phyloP scores from a whole-genome alignment of 2,113 vertebrate genomes.

The Chionodraco myersi region DNA sequence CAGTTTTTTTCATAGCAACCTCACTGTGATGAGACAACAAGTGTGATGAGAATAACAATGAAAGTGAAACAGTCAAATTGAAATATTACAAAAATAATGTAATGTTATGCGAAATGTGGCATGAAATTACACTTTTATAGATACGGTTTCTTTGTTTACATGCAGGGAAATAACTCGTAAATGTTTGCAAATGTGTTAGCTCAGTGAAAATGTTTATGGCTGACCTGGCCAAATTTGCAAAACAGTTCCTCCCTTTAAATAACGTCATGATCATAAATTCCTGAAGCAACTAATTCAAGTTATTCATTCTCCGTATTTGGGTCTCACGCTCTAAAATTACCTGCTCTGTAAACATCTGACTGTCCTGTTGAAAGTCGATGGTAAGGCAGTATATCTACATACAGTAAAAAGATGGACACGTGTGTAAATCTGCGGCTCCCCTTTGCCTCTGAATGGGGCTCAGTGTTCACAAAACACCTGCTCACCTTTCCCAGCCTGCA shows the following conservation, averaged over 20 bases:
- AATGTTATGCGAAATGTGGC: not conserved
- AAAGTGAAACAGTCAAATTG: not conserved
- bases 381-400: constrained; percentile 53
- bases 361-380: constrained; percentile 28
- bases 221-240: not conserved
- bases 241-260: not conserved
- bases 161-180: not conserved
- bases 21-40: not conserved
- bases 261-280: constrained; percentile 2
- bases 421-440: constrained; percentile 46
- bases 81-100: not conserved
- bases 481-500: constrained; percentile 43
- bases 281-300: not conserved
- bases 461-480: constrained; percentile 54
- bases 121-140: not conserved
- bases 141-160: not conserved
- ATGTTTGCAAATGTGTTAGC: not conserved
- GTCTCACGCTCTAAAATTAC: constrained; percentile 10
- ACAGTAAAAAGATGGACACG: constrained; percentile 40
- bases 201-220: not conserved
- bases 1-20: constrained; percentile 14
- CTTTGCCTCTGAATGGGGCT: constrained; percentile 41
- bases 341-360: constrained; percentile 33
- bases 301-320: not conserved
- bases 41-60: not conserved